A percentile compares a stretch with the other conserved stretches of the same genome.
phyloP scores from a whole-genome alignment of 1,140 invertebrate genomes.

The Mamestra configurata region DNA sequence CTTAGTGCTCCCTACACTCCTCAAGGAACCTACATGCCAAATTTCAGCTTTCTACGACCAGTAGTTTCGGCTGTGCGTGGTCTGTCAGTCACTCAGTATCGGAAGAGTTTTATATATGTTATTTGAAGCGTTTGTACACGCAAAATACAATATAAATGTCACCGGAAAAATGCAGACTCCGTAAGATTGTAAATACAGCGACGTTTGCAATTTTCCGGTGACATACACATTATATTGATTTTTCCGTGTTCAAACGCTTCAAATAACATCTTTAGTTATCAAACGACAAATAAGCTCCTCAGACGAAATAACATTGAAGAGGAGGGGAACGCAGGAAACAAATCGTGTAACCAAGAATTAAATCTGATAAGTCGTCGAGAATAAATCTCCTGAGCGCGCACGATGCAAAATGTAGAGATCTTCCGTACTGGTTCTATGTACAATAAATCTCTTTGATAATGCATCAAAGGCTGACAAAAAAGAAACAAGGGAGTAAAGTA shows the following conservation, averaged over 20 bases:
- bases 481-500: conserved; percentile 23
- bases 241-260: neutral
- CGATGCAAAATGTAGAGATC: conserved; percentile 43
- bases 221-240: no score
- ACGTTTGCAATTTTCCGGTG: no score
- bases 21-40: no score
- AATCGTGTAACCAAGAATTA: conserved; percentile 45
- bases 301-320: conserved; percentile 28
- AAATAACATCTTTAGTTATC: conserved; percentile 3
- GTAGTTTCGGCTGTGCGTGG: no score
- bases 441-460: conserved; percentile 49
- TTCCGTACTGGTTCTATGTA: neutral
- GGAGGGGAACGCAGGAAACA: conserved; percentile 31
- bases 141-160: no score
- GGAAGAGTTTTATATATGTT: no score
- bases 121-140: no score
- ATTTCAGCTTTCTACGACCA: no score
- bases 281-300: neutral
- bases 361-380: conserved; percentile 40
- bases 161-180: no score
- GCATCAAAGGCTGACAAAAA: conserved; percentile 38
- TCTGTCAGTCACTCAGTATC: no score
- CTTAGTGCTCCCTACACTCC: no score
- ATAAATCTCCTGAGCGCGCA: conserved; percentile 29
- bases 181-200: no score